Evolutionary conservation across 2,888 invertebrate species (phyloP).

Genomic region (Baronia brevicornis): DNA sequence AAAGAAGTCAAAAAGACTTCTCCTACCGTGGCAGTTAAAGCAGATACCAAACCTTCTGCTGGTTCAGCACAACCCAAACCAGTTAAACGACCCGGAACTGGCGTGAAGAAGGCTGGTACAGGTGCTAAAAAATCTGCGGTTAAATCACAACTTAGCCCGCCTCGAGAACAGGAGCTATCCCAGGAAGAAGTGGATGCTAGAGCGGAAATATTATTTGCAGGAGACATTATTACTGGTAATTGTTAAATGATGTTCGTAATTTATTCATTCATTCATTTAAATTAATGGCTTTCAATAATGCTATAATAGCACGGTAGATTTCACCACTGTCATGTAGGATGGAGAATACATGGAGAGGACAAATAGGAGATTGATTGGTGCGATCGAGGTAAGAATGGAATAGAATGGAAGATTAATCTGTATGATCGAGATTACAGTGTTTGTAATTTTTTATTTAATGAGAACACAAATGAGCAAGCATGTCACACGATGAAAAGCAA

Average conservation of each 20-base stretch:
- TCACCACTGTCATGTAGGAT: no score
- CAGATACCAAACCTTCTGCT: constrained; percentile 54
- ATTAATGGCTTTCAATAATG: no score
- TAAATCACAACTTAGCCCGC: constrained; percentile 53
- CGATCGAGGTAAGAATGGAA: no score
- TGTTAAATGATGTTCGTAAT: no score
- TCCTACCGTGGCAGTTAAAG: constrained; percentile 66
- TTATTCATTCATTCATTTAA: no score
- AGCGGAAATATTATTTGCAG: constrained; percentile 79
- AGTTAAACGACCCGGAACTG: constrained; percentile 60
- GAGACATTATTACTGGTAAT: constrained; percentile 71
- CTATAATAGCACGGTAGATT: no score
- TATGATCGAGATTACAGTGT: no score
- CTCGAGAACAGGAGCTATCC: constrained; percentile 79
- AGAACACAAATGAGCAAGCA: no score
- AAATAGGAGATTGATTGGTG: not conserved
- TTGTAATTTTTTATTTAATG: no score
- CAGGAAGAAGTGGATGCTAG: constrained; percentile 87
- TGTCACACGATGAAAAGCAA: no score
- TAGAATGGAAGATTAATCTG: no score
- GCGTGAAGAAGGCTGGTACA: constrained; percentile 28
- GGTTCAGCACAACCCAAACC: constrained; percentile 68
- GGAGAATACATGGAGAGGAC: not conserved
- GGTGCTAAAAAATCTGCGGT: constrained; percentile 32
- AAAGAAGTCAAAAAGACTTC: constrained; percentile 75